Conservation (phyloP, 2,113 vertebrate genomes). For the Sus scrofa region T2T-Sscrofa CM000813.6:65986001-65986500, state of each 20-base stretch:
- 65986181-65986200: background rate
- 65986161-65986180: background rate
- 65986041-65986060: background rate
- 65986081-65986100: background rate
- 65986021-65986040: slow-evolving; percentile 96
- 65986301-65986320: background rate
- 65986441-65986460: background rate
- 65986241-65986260: background rate
- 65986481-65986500: background rate
- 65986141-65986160: background rate
- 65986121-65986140: background rate
- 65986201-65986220: background rate
- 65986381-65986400: background rate
- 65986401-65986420: background rate
- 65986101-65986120: background rate
- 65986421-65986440: background rate
- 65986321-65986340: background rate
- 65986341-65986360: background rate
- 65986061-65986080: background rate
- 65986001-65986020: slow-evolving; percentile 98
- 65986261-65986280: fast-evolving
- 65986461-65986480: background rate
- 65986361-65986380: background rate
- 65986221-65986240: background rate
- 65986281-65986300: background rate